Conservation (phyloP, 2,888 invertebrate genomes). For the Metellina segmentata region DNA sequence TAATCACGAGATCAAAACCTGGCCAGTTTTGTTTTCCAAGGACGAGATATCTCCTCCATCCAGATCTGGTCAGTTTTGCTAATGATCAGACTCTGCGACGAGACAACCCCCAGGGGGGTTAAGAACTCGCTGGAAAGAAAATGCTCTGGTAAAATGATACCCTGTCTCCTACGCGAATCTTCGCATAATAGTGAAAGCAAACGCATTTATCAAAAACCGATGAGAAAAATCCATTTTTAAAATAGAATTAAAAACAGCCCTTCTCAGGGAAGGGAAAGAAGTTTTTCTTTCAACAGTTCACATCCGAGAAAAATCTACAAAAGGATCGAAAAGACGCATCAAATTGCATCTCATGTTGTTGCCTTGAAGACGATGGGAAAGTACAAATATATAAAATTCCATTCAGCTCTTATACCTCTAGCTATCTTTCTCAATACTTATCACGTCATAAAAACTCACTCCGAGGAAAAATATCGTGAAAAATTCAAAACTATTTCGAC, state of each 20-base stretch:
- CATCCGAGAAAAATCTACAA: conserved; percentile 2
- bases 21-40: too few species aligned
- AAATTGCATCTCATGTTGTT: conserved; percentile 32
- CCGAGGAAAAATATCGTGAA: not conserved
- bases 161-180: too few species aligned
- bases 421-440: not conserved
- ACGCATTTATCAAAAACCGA: conserved; percentile 12
- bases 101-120: too few species aligned
- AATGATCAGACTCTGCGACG: too few species aligned
- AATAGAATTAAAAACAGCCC: conserved; percentile 8
- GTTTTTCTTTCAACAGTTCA: conserved; percentile 6
- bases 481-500: conserved; percentile 31
- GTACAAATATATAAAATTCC: conserved; percentile 52
- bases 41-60: too few species aligned
- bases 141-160: too few species aligned
- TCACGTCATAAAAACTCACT: conserved; percentile 36
- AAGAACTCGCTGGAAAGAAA: too few species aligned
- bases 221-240: not conserved
- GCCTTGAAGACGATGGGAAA: conserved; percentile 30
- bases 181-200: too few species aligned
- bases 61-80: too few species aligned
- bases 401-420: conserved; percentile 19
- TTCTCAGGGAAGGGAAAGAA: conserved; percentile 17
- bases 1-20: too few species aligned
- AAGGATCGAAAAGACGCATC: not conserved